Conservation (phyloP, 1,140 invertebrate genomes). For the Whitmania pigra region DNA sequence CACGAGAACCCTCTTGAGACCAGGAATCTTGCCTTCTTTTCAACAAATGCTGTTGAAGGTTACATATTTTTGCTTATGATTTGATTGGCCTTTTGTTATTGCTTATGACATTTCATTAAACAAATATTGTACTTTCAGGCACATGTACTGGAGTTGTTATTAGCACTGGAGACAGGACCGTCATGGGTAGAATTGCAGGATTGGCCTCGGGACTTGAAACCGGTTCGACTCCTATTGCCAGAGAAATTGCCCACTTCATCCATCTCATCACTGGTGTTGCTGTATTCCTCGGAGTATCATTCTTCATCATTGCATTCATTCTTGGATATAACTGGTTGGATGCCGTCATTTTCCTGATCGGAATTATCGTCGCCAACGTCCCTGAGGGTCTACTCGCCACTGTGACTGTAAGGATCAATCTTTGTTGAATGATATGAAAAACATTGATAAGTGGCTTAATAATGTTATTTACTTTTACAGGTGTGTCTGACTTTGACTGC, state of each 20-base stretch:
- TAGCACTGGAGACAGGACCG: conserved; percentile 87
- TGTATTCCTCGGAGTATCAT: conserved; percentile 90
- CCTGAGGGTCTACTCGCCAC: conserved; percentile 93
- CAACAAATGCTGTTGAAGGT: conserved; percentile 88
- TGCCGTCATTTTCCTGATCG: conserved; percentile 94
- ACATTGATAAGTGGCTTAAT: neutral
- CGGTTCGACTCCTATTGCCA: conserved; percentile 91
- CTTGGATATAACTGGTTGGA: conserved; percentile 94
- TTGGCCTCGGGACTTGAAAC: conserved; percentile 88
- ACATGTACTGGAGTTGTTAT: conserved; percentile 69
- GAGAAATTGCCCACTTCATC: conserved; percentile 97
- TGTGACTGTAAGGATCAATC: conserved; percentile 66
- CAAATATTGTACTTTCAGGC: conserved; percentile 1
- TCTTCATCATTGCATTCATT: conserved; percentile 93
- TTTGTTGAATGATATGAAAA: neutral
- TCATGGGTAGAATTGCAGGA: conserved; percentile 97
- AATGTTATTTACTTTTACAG: conserved; percentile 27
- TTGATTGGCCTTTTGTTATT: neutral
- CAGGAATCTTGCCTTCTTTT: conserved; percentile 91
- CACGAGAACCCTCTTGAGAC: conserved; percentile 91
- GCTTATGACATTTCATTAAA: neutral
- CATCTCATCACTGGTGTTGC: conserved; percentile 86
- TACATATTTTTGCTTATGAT: conserved; percentile 7
- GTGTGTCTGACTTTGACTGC: conserved; percentile 54
- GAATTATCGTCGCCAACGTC: conserved; percentile 95